Evolutionary conservation across 2,113 vertebrate species (phyloP).

Genomic region (Riparia riparia): DNA sequence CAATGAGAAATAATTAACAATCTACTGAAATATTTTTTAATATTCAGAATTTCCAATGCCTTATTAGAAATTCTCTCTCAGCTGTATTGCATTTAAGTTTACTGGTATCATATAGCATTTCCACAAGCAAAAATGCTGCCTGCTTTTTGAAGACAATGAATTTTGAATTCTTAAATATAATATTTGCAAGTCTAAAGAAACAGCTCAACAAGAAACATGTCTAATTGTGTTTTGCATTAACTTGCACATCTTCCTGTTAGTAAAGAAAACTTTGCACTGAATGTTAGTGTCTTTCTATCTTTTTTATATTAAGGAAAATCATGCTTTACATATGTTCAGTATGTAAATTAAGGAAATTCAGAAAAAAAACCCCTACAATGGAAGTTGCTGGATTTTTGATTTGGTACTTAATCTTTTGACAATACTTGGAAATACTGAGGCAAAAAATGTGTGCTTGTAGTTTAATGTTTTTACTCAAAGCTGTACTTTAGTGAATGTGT

Average conservation of each 20-base stretch:
- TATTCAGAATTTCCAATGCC: neutral
- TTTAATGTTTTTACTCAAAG: slow-evolving; percentile 18
- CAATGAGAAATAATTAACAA: slow-evolving; percentile 65
- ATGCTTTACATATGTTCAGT: neutral
- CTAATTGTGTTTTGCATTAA: neutral
- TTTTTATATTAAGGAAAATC: neutral
- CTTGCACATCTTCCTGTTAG: neutral
- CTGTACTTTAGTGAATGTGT: neutral
- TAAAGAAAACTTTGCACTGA: neutral
- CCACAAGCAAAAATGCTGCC: neutral
- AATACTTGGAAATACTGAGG: slow-evolving; percentile 14
- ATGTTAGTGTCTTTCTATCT: neutral
- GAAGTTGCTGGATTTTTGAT: neutral
- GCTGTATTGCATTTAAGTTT: neutral
- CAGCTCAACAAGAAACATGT: neutral
- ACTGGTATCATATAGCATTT: neutral
- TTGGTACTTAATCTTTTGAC: neutral
- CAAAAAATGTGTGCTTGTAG: neutral
- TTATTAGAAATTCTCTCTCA: neutral
- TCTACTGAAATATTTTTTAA: slow-evolving; percentile 23
- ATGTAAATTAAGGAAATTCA: neutral
- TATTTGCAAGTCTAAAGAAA: neutral
- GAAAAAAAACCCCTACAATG: neutral
- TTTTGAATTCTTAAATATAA: neutral
- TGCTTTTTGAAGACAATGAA: neutral